Conservation (phyloP, 1,140 invertebrate genomes). For the Goniozus legneri region DNA sequence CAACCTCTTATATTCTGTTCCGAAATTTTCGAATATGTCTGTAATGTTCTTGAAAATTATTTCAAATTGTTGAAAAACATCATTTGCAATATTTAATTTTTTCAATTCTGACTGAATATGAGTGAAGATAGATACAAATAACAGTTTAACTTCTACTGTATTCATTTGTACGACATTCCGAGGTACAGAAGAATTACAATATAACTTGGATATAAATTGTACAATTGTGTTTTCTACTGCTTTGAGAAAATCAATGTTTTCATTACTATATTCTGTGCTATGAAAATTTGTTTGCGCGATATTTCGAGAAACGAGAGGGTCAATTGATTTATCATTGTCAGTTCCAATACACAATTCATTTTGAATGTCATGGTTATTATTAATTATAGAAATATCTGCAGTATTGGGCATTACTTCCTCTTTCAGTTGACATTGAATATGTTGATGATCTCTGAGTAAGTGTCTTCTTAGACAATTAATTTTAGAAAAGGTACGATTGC, state of each 20-base stretch:
- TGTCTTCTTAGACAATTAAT: neutral
- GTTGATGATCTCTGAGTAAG: neutral
- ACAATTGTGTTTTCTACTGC: neutral
- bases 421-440: neutral
- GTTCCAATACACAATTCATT: neutral
- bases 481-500: neutral
- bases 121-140: neutral
- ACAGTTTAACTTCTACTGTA: constrained; percentile 2
- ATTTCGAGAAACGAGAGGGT: no score
- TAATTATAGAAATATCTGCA: neutral
- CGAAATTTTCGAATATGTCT: constrained; percentile 6
- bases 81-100: no score
- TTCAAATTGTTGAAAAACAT: neutral
- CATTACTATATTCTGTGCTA: no score
- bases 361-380: neutral
- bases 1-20: constrained; percentile 6
- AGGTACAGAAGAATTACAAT: constrained; percentile 6
- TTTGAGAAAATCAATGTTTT: no score
- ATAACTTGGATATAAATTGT: neutral
- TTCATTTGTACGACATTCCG: constrained; percentile 9
- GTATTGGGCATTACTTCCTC: neutral
- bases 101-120: neutral
- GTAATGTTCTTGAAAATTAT: constrained; percentile 10
- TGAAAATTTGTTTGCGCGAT: no score
- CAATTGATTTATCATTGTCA: neutral